Conservation (phyloP, 1,140 invertebrate species). For the Potamilus streckersoni region DNA sequence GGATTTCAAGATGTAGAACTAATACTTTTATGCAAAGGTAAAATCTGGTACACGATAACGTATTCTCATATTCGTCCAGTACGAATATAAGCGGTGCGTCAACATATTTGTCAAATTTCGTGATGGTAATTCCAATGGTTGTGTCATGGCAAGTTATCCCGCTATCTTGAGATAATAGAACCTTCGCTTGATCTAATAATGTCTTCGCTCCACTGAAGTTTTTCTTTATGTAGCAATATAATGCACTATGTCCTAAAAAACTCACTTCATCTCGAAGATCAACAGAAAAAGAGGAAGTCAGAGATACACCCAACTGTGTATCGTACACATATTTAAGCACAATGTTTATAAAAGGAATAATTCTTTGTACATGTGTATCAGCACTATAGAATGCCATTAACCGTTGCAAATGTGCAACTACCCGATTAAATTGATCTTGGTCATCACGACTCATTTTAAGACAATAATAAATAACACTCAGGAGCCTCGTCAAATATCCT, state of each 20-base stretch:
- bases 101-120: background rate
- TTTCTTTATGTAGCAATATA: background rate
- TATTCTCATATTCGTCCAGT: background rate
- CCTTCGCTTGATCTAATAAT: background rate
- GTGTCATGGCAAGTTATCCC: too few species aligned
- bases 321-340: background rate
- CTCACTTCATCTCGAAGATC: background rate
- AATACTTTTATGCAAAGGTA: background rate
- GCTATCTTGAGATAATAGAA: too few species aligned
- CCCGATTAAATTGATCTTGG: background rate
- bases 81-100: background rate
- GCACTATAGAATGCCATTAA: background rate
- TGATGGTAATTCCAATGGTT: background rate
- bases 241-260: background rate
- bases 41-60: background rate
- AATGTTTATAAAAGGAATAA: background rate
- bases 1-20: background rate
- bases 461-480: constrained; percentile 1
- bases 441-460: background rate
- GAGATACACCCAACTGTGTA: too few species aligned
- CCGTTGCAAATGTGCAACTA: background rate
- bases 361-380: background rate
- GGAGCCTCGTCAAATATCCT: constrained; percentile 1
- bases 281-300: background rate
- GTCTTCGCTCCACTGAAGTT: background rate